These are phyloP conservation scores for Hylaeus volcanicus DNA, from an alignment of 1,140 invertebrate genomes.

Conservation along the genomic window DNA sequence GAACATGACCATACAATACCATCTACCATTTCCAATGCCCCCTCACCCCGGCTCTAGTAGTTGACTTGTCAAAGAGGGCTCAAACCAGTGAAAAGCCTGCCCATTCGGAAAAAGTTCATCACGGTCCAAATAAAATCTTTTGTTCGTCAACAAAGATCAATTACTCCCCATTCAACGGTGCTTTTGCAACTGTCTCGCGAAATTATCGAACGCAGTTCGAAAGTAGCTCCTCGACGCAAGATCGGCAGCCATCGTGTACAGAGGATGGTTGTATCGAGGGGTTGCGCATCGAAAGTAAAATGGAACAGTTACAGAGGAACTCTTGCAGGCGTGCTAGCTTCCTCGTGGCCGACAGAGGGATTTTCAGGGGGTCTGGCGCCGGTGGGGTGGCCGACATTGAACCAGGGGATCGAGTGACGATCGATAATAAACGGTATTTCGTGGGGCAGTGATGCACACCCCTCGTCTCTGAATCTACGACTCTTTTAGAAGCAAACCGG, in stretches of 20 bases:
- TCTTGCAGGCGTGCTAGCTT: constrained; percentile 31
- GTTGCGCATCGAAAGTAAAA: constrained; percentile 13
- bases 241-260: neutral
- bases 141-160: neutral
- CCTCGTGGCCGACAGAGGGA: constrained; percentile 44
- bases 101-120: too few species aligned
- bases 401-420: constrained; percentile 58
- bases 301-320: constrained; percentile 1
- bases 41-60: too few species aligned
- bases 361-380: constrained; percentile 45
- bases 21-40: too few species aligned
- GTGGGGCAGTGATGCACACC: constrained; percentile 59
- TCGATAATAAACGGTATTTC: constrained; percentile 72
- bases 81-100: too few species aligned
- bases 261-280: too few species aligned
- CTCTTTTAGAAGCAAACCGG: constrained; percentile 73
- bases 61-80: too few species aligned
- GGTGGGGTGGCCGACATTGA: constrained; percentile 51
- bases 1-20: too few species aligned
- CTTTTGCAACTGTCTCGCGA: neutral
- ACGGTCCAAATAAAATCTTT: too few species aligned
- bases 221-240: neutral
- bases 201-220: neutral
- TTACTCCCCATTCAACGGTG: neutral
- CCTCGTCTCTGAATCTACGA: constrained; percentile 53